Base-by-base conservation (phyloP, 2,888 invertebrate species). In the Hydrotaea diabolus region DNA sequence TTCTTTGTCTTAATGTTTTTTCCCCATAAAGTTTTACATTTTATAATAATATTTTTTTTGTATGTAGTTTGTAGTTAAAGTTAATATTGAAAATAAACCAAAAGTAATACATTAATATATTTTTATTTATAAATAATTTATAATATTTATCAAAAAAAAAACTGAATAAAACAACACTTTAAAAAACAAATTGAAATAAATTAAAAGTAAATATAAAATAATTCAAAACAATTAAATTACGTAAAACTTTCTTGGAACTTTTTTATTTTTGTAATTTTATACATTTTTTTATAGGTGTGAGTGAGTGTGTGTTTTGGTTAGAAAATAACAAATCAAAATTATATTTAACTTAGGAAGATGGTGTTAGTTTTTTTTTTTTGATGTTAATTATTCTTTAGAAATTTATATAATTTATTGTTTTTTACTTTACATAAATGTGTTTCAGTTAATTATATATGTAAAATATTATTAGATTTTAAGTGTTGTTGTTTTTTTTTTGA, bases 241-340 rank as follows among this genome's bases (percentile, higher is more conserved):
- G 2, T 31, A 7, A 31, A 31, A 31, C 31, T 75, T 55, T 72
- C 17, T 71, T 74, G 66, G 69, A 62, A 77, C 73, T 72, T 57
- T 77, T 87, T 59, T 66, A 64, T 85, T 82, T 87, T 87, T 87
- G 84, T 85, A 87, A 76, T 84, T 87, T 49, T 43, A 39, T 88
- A 82, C 86, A 39, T 87, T 86, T 69, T 81, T n/a, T n/a, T n/a
- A 62, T 77, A n/a, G n/a, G n/a, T n/a, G 69, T 31, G 31, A 31
- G 31, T 4, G 62, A 69, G 74, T 43, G 13, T 62, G 49, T 49
- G n/a, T 49, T 49, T 13, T 43, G 13, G 15, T 11, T 13, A 49
- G 0, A 49, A n/a, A n/a, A 49, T 49, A n/a, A n/a, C 4, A 2
- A 13, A 21, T 55, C 3, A 21, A 66, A 66, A 66, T 66, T 66